Percentiles rank a stretch among this genome's conserved stretches.
Evolutionary conservation across 2,113 vertebrate species (phyloP).

Genomic region (Bubo scandiacus): DNA sequence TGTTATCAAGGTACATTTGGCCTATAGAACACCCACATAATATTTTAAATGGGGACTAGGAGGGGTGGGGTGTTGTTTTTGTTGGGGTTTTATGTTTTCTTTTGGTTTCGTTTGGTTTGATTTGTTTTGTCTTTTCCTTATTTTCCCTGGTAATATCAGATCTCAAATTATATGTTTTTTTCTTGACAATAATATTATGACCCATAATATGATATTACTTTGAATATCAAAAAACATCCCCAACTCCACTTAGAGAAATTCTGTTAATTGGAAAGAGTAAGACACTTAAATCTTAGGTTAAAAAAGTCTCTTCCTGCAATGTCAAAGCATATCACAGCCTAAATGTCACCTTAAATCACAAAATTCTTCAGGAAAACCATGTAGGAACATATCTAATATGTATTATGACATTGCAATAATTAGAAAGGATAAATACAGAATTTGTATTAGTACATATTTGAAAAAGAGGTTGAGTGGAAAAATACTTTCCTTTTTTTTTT

Average conservation of each 20-base stretch:
- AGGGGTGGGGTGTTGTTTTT: rapidly evolving
- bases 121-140: background rate
- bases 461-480: background rate
- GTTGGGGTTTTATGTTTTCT: background rate
- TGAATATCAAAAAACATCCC: background rate
- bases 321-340: background rate
- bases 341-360: background rate
- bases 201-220: background rate
- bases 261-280: background rate
- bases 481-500: rapidly evolving
- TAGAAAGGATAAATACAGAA: background rate
- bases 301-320: background rate
- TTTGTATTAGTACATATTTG: background rate
- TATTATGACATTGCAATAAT: background rate
- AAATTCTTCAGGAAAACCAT: background rate
- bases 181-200: background rate
- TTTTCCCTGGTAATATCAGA: background rate
- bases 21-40: background rate
- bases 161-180: background rate
- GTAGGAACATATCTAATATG: background rate
- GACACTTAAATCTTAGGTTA: background rate
- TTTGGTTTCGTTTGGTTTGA: background rate
- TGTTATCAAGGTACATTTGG: background rate
- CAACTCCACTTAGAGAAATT: background rate
- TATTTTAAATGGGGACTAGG: background rate